Evolutionary conservation across 2,797 vertebrate species (phyloP), one percentile per base, ranked within the genome.

Genomic region (Eulemur rubriventer): DNA sequence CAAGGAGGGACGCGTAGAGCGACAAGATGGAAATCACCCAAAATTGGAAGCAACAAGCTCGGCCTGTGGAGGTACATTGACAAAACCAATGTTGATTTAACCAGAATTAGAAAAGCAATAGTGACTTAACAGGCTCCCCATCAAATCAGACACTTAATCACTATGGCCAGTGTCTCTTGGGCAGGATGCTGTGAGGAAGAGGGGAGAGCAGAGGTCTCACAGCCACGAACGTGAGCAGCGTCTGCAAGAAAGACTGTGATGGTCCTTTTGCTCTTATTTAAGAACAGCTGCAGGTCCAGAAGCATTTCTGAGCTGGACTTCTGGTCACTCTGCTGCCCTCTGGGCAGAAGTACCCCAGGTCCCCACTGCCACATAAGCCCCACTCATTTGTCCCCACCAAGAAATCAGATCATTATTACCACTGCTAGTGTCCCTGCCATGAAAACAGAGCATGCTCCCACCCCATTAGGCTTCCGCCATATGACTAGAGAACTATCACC

Each of bases 11-110:
- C 75, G 11, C 38, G 41, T 16, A 89, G 63, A 67, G 46, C 4
- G 57, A 89, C 92, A 91, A 94, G 94, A 92, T 28, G 88, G 93
- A 97, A 96, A 95, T 91, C 85, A 38, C 65, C 85, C 9, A 7
- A 86, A 94, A 96, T 38, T 83, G 90, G 69, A 95, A 96, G 90
- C 87, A 86, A 94, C 81, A 92, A 85, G 70, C 94, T 84, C 14
- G 1, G 46, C 92, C 87, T 57, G 0, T 35, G 92, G 33, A n/a
- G 41, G 84, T n/a, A 83, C 94, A 46, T 7, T 70, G 73, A 89
- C 95, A 93, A 89, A 96, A 92, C 90, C 92, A 46, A 76, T 63
- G 92, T 94, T 5, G 1, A 83, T 83, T 89, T 48, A 50, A 81
- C 69, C 73, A 41, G 96, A 92, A 94, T 94, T 67, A 95, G 96